Evolutionary conservation across 2,888 invertebrate species (phyloP).

Genomic region (Liposcelis brunnea): DNA sequence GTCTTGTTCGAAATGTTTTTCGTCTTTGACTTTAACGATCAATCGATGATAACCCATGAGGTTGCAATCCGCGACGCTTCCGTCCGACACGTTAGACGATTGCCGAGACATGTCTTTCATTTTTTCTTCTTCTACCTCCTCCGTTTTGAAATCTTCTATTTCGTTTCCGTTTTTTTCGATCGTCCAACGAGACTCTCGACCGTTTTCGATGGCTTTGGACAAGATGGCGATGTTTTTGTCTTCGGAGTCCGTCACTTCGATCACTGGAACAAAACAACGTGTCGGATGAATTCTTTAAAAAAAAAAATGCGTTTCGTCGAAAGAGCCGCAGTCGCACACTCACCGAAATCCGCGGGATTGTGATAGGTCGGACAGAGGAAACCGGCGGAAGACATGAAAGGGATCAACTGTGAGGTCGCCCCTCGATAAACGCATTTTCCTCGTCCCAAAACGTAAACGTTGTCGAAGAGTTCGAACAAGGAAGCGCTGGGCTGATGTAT

Average conservation of each 20-base stretch:
- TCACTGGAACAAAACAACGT: constrained; percentile 38
- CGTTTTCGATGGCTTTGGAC: constrained; percentile 39
- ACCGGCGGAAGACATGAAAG: constrained; percentile 36
- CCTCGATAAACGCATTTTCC: constrained; percentile 50
- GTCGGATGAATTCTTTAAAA: not conserved
- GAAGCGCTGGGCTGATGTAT: constrained; percentile 54
- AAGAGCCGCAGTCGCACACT: constrained; percentile 22
- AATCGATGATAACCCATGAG: constrained; percentile 28
- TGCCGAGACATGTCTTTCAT: constrained; percentile 8
- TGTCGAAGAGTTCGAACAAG: constrained; percentile 42
- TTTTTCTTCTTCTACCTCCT: constrained; percentile 24
- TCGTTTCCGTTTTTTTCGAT: constrained; percentile 22
- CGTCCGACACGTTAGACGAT: constrained; percentile 2
- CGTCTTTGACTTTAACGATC: constrained; percentile 26
- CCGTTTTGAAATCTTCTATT: constrained; percentile 29
- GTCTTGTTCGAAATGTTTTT: constrained; percentile 22
- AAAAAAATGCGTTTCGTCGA: constrained; percentile 2
- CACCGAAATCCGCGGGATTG: constrained; percentile 53
- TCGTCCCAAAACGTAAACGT: constrained; percentile 44
- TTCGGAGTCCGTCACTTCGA: constrained; percentile 38
- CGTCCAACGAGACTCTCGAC: constrained; percentile 19
- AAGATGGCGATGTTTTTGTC: constrained; percentile 33
- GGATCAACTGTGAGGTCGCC: constrained; percentile 39
- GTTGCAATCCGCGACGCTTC: constrained; percentile 9
- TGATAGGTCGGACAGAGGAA: constrained; percentile 43